Evolutionary conservation across 2,888 invertebrate species (phyloP), one percentile per base, ranked within the genome.

Genomic region (Tinea trinotella): DNA sequence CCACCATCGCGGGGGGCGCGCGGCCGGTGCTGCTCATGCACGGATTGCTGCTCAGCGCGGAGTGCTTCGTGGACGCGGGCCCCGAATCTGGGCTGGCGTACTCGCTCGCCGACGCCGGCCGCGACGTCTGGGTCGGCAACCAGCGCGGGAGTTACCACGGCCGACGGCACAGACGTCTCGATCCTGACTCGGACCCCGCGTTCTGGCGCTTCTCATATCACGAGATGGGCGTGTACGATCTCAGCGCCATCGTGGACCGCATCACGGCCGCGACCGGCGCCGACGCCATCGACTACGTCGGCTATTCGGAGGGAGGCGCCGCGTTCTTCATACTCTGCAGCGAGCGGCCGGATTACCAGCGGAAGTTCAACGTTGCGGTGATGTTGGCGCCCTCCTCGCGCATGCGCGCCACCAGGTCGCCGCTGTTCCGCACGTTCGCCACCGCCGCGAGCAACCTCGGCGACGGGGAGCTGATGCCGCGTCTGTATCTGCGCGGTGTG

Each of bases 171-270:
- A 1, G 12, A 2, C 22, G 24, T 0, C 34, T 54, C 1, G 18
- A 48, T 12, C 54, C 54, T 4, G 54, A 54, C 19, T 10, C 1
- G 2, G 54, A 54, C 17, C n/a, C n/a, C n/a, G 34, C 46, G 12
- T 54, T 54, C 19, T 55, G 54, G 54, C 10, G 36, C 9, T 55
- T 50, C 50, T 55, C 54, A 9, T 15, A 18, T 22, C 49, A 55
- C 15, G 50, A 55, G 4, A 55, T 55, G 49, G 54, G 36, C 6
- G 5, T 35, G n/a, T 49, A 50, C 18, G 54, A 55, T 36, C 30
- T n/a, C 15, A 49, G 49, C n/a, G 54, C 54, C 10, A 20, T 10
- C 22, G 34, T 55, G 5, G 54, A 55, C 18, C 12, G 12, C 40
- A 20, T 55, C 1, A 36, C 49, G 10, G 10, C 5, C 7, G 9